Conservation (phyloP, 2,888 invertebrate species). For the Pristionchus exspectatus region DNA sequence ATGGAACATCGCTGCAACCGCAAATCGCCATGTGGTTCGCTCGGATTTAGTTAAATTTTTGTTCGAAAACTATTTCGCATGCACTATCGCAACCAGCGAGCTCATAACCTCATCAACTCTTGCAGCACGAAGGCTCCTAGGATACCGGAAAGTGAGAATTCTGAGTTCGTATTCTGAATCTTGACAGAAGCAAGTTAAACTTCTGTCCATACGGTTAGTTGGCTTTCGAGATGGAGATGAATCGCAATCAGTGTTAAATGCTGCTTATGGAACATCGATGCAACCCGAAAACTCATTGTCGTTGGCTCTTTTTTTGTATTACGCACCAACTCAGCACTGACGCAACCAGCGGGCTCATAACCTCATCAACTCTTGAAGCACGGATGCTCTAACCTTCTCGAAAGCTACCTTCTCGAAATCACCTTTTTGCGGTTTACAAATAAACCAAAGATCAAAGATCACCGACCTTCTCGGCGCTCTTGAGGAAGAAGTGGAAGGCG, state of each 20-base stretch:
- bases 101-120: too few species aligned
- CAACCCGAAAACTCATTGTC: too few species aligned
- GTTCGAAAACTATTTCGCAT: too few species aligned
- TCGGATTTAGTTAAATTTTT: background rate
- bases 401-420: background rate
- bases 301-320: background rate
- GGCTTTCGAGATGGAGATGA: too few species aligned
- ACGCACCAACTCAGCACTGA: background rate
- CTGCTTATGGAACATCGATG: too few species aligned
- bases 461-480: conserved; percentile 89
- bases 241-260: too few species aligned
- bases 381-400: background rate
- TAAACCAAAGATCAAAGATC: conserved; percentile 32
- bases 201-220: too few species aligned
- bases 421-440: background rate
- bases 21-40: background rate
- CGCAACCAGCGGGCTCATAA: background rate
- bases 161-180: too few species aligned
- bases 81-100: too few species aligned
- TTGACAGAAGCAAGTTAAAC: too few species aligned
- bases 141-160: too few species aligned
- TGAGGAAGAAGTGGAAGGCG: conserved; percentile 93
- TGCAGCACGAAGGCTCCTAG: too few species aligned
- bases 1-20: background rate
- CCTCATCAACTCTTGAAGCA: background rate